Percentiles rank a stretch among this genome's conserved stretches.
Conservation (phyloP, 2,113 vertebrate species). For the Oncorhynchus keta region DNA sequence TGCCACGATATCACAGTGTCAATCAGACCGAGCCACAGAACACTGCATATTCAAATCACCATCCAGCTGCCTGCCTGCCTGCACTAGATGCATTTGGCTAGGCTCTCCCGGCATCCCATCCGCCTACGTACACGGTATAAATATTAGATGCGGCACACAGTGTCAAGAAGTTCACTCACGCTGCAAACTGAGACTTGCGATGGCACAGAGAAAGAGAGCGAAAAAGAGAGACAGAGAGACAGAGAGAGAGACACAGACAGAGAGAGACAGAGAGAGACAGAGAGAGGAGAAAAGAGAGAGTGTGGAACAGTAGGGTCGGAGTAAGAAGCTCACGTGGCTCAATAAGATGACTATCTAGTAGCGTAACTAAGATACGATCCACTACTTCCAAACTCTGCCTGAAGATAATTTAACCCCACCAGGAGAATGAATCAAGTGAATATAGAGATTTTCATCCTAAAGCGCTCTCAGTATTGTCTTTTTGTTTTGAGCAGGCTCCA, state of each 20-base stretch:
- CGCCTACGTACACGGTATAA: slow-evolving; percentile 34
- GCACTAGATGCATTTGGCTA: background rate
- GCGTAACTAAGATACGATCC: slow-evolving; percentile 39
- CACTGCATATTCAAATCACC: slow-evolving; percentile 36
- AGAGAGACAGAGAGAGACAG: background rate
- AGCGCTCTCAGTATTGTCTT: slow-evolving; percentile 10
- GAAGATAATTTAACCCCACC: slow-evolving; percentile 3
- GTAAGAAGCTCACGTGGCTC: slow-evolving; percentile 7
- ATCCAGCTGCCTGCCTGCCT: slow-evolving; percentile 6
- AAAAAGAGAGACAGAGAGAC: background rate
- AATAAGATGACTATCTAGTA: slow-evolving; percentile 16
- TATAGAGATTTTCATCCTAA: slow-evolving; percentile 47
- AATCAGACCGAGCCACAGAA: slow-evolving; percentile 34
- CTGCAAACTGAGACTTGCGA: slow-evolving; percentile 6
- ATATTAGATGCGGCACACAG: slow-evolving; percentile 41
- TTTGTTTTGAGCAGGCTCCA: slow-evolving; percentile 24
- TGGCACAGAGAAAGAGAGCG: background rate
- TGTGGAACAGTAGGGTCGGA: background rate
- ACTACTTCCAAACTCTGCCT: slow-evolving; percentile 16
- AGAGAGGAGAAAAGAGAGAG: background rate
- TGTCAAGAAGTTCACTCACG: slow-evolving; percentile 24
- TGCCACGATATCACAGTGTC: slow-evolving; percentile 19
- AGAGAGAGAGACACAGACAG: no score
- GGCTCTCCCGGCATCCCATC: slow-evolving; percentile 20
- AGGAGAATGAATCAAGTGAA: slow-evolving; percentile 19